These are phyloP conservation scores for Ricordea florida DNA, from an alignment of 92 coral and sea anemone genomes.

Conservation along the genomic window DNA sequence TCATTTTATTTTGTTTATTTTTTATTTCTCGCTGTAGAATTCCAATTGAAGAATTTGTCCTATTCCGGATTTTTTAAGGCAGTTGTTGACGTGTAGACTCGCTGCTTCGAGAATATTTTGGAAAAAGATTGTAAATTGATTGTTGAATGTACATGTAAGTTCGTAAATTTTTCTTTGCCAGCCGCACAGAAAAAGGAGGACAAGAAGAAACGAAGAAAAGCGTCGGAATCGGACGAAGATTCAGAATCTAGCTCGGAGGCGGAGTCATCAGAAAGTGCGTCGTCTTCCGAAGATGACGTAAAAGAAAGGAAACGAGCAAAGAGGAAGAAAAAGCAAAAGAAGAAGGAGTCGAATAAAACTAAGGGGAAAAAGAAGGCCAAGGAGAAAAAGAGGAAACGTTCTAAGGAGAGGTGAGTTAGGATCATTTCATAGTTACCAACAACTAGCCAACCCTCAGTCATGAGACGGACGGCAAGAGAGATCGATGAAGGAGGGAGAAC, in stretches of 20 bases:
- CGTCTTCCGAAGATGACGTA: conserved; percentile 69
- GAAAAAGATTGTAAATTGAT: neutral
- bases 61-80: too few species aligned
- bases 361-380: conserved; percentile 55
- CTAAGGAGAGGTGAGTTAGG: conserved; percentile 2
- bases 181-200: conserved; percentile 46
- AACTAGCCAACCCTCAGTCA: too few species aligned
- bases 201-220: conserved; percentile 34
- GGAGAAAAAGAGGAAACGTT: conserved; percentile 28
- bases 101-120: too few species aligned
- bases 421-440: too few species aligned
- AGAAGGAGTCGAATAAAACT: conserved; percentile 43
- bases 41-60: too few species aligned
- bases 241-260: conserved; percentile 23
- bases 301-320: conserved; percentile 36
- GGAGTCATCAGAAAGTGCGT: conserved; percentile 62
- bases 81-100: too few species aligned
- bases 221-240: conserved; percentile 22
- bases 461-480: too few species aligned
- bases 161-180: neutral
- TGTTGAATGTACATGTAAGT: neutral
- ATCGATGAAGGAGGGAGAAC: too few species aligned
- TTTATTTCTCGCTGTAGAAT: too few species aligned
- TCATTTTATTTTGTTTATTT: too few species aligned
- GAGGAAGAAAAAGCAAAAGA: conserved; percentile 67